These are phyloP conservation scores for Nemopilema nomurai DNA, from an alignment of 30 jellyfish, hydroid and myxozoan genomes.

Conservation along the genomic window DNA sequence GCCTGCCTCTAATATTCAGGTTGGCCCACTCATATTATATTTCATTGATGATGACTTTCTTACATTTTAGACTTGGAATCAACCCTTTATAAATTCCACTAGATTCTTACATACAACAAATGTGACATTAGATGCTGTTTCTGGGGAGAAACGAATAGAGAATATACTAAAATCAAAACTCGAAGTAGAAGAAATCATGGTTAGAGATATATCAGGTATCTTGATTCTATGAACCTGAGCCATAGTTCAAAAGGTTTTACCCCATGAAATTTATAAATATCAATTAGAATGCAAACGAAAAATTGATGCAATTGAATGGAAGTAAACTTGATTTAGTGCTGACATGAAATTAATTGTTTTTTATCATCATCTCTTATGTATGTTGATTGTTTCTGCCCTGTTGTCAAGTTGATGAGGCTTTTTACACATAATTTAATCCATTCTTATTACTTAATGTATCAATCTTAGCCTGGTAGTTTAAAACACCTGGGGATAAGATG, in stretches of 20 bases:
- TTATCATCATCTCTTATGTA: no score
- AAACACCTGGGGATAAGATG: no score
- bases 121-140: not conserved
- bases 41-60: not conserved
- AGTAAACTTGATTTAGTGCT: no score
- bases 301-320: no score
- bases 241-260: slow-evolving; percentile 87
- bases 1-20: not conserved
- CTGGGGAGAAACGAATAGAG: slow-evolving; percentile 65
- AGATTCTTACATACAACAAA: not conserved
- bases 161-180: slow-evolving; percentile 47
- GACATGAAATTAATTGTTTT: no score
- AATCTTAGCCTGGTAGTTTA: no score
- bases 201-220: slow-evolving; percentile 83
- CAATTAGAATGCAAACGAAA: no score
- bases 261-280: slow-evolving; percentile 83
- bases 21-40: not conserved
- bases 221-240: not conserved
- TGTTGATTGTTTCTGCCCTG: no score
- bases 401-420: no score
- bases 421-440: no score
- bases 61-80: not conserved
- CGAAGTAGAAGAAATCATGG: slow-evolving; percentile 60
- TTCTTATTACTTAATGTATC: no score
- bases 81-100: not conserved